Base-by-base conservation (phyloP, 2,797 vertebrate genomes). In the Heterohyrax brucei region DNA sequence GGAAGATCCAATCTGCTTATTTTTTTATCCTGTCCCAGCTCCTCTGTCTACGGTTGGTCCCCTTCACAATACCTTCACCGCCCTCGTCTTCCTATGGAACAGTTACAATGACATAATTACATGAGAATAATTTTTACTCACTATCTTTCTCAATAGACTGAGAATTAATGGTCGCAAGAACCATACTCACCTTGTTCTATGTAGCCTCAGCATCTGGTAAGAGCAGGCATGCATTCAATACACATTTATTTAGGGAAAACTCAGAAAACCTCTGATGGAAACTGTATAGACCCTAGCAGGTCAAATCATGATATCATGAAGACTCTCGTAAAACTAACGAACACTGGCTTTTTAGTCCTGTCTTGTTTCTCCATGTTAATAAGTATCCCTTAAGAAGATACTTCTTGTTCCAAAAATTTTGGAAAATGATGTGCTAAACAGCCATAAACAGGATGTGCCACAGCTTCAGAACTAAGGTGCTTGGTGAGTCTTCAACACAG, bases 31-130 rank as follows among this genome's bases (percentile, higher is more conserved):
- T 7, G 7, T 39, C 33, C 19, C 1, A 5, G 28, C 61, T 75
- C 80, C 30, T n/a, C 9, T 0, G 12, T 4, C 59, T 5, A 1
- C 59, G 72, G 1, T 4, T 0, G n/a, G 80, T 7, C 46, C 72
- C 59, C 72, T 14, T 26, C 10, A 28, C 46, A 86, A 39, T 72
- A 77, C 13, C n/a, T 53, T 86, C 59, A 13, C 1, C 6, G 68
- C 6, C 33, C 77, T 2, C 22, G 48, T 46, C 24, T 62, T 62
- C 78, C 22, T 56, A 3, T 16, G 78, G 26, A 53, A 13, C 72
- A 33, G 16, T 18, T 5, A 9, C 50, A 7, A 18, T 3, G 2
- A 87, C 3, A 10, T 22, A 6, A 28, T 80, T 13, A 22, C 10
- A 30, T 0, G 7, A 16, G 30, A 46, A 28, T 26, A 1, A 14